These are phyloP conservation scores for Drosophila arizonae DNA, from an alignment of 1,140 invertebrate species.

Conservation along the genomic window DNA sequence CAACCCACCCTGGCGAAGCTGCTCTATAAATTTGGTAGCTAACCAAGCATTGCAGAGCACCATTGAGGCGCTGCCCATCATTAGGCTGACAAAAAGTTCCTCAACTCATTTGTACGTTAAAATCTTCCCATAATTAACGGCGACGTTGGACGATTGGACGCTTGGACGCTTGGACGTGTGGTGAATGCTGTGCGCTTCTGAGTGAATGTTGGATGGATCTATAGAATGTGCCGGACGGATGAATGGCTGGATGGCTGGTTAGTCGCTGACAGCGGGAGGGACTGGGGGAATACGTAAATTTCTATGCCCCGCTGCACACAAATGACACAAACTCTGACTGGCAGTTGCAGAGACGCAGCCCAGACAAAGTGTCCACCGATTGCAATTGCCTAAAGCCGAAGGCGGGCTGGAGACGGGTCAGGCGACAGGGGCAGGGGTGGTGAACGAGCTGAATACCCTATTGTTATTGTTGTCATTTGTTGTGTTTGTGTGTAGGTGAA, in stretches of 20 bases:
- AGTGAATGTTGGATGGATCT: constrained; percentile 22
- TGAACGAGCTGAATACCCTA: constrained; percentile 35
- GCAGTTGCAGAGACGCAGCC: constrained; percentile 30
- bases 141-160: constrained; percentile 21
- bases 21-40: constrained; percentile 68
- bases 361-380: constrained; percentile 55
- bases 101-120: constrained; percentile 73
- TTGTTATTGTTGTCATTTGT: constrained; percentile 74
- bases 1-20: constrained; percentile 1
- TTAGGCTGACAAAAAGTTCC: constrained; percentile 77
- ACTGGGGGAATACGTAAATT: constrained; percentile 50
- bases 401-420: not conserved
- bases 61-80: constrained; percentile 62
- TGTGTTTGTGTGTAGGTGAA: constrained; percentile 68
- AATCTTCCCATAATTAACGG: constrained; percentile 81
- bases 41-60: constrained; percentile 57
- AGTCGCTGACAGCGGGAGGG: constrained; percentile 1
- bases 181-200: constrained; percentile 26
- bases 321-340: constrained; percentile 50
- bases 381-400: constrained; percentile 60
- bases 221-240: not conserved
- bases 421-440: no score
- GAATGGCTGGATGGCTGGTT: not conserved
- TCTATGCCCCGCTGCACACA: constrained; percentile 78
- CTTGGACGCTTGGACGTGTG: not conserved